Evolutionary conservation across 2,888 invertebrate genomes (phyloP).

Genomic region (Hermaeophaga mercurialis): DNA sequence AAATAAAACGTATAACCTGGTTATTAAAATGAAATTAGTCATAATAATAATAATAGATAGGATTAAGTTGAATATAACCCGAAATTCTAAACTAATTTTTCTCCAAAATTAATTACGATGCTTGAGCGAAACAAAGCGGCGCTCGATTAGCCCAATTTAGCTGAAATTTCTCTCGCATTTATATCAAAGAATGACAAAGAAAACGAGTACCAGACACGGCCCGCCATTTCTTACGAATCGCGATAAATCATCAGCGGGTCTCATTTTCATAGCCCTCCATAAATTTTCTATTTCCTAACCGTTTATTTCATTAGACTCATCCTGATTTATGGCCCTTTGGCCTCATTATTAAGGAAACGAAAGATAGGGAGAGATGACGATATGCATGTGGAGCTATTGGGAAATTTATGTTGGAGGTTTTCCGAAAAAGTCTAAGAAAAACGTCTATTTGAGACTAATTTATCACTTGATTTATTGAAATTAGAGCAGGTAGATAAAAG

Average conservation of each 20-base stretch:
- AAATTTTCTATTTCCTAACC: constrained; percentile 29
- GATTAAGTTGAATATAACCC: neutral
- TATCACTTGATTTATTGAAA: too few relatives aligned
- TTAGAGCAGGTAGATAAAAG: too few relatives aligned
- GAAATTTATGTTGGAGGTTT: constrained; percentile 18
- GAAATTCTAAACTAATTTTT: neutral
- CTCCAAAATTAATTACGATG: constrained; percentile 1
- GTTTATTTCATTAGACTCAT: constrained; percentile 29
- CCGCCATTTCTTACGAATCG: constrained; percentile 23
- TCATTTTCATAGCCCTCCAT: constrained; percentile 29
- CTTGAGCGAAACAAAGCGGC: neutral
- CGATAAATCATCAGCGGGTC: constrained; percentile 26
- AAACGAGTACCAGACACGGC: constrained; percentile 26
- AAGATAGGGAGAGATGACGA: constrained; percentile 9
- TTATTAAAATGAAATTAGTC: too few relatives aligned
- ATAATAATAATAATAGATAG: too few relatives aligned
- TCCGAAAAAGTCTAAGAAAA: neutral
- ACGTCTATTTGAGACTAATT: constrained; percentile 3
- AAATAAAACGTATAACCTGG: too few relatives aligned
- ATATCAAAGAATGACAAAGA: constrained; percentile 12
- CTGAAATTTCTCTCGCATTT: constrained; percentile 3
- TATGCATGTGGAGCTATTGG: constrained; percentile 17
- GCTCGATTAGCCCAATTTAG: constrained; percentile 9
- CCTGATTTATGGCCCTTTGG: constrained; percentile 26
- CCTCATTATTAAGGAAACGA: constrained; percentile 21